These are phyloP conservation scores for Chrysodeixis includens DNA, from an alignment of 2,888 invertebrate genomes.

Conservation along the genomic window DNA sequence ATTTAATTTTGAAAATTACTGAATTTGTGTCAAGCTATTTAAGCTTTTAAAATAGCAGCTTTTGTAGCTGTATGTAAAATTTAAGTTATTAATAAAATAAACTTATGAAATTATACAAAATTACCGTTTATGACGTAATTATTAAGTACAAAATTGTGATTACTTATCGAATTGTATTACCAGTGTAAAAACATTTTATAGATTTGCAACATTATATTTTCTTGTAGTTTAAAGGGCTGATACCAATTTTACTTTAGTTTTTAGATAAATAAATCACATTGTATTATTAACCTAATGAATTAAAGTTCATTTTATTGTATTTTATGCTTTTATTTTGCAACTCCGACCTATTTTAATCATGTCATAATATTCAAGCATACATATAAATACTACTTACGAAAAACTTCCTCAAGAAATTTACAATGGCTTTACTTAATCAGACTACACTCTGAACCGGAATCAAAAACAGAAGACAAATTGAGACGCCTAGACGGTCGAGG, in stretches of 20 bases:
- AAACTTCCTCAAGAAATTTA: too few species aligned
- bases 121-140: slow-evolving; percentile 54
- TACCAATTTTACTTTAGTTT: slow-evolving; percentile 81
- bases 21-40: slow-evolving; percentile 29
- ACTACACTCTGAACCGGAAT: too few species aligned
- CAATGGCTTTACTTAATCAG: too few species aligned
- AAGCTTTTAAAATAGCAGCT: slow-evolving; percentile 44
- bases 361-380: too few species aligned
- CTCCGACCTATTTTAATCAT: background rate
- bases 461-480: too few species aligned
- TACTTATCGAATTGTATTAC: slow-evolving; percentile 72
- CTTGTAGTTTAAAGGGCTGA: slow-evolving; percentile 75
- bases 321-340: slow-evolving; percentile 26
- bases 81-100: slow-evolving; percentile 37
- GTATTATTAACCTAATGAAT: slow-evolving; percentile 68
- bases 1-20: slow-evolving; percentile 20
- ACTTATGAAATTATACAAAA: slow-evolving; percentile 58
- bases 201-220: slow-evolving; percentile 66
- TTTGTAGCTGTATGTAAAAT: slow-evolving; percentile 28
- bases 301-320: slow-evolving; percentile 56
- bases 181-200: slow-evolving; percentile 75
- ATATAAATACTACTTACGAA: too few species aligned
- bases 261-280: slow-evolving; percentile 70
- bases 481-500: too few species aligned
- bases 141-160: slow-evolving; percentile 79